Base-by-base conservation (phyloP, 2,113 vertebrate genomes). In the Phylloscopus trochilus region DNA sequence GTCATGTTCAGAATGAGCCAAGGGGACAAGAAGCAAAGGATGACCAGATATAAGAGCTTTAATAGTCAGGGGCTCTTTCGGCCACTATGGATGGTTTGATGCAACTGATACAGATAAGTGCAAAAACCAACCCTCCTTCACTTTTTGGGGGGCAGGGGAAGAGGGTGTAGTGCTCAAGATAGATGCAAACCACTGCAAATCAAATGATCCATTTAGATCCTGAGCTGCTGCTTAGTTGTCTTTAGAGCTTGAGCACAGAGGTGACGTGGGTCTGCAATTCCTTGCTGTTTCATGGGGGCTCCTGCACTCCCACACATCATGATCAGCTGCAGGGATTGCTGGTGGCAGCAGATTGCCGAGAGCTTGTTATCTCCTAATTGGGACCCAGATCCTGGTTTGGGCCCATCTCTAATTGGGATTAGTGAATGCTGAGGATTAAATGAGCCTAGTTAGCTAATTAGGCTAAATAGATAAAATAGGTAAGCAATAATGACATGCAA, bases 401-500 rank as follows among this genome's bases (percentile, higher is more conserved):
- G 51, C 67, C 62, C 18, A 59, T 49, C 28, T 66, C 44, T 92
- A 80, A 79, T 21, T 58, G 11, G 53, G n/a, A 79, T 56, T 86
- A 77, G 83, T 23, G 28, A 83, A 80, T 69, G 28, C n/a, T 80
- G 68, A 80, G 79, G 89, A 88, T 51, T 73, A 85, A 87, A 85
- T 80, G n/a, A 94, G 15, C 41, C 70, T 88, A 37, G 28, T 52
- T 86, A 69, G 75, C 37, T 92, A 83, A 88, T 83, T 53, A 90
- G 22, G 75, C 37, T 92, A 83, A 88, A 80, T 53, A 90, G 22
- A 90, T 89, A 89, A 95, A 90, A 88, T 7, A 93, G 70, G 72
- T 76, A 73, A 76, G 59, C 55, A 69, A 58, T 58, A 88, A 83
- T 83, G 18, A 44, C 17, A 41, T 53, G 47, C 27, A 92, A 87